Evolutionary conservation across 2,888 invertebrate species (phyloP).

Genomic region (Allolobophora icterica): DNA sequence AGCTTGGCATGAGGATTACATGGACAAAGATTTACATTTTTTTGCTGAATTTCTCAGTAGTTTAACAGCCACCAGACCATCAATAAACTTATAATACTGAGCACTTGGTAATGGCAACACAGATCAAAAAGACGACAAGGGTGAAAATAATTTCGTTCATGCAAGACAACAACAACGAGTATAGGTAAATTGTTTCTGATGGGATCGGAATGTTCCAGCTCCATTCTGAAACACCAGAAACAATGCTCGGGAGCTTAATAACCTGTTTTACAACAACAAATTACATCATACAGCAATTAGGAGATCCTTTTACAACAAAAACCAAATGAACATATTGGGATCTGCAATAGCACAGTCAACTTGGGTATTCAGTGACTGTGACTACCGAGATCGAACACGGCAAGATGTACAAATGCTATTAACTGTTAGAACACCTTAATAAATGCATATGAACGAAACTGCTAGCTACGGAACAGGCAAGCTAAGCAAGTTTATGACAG

Average conservation of each 20-base stretch:
- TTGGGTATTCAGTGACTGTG: neutral
- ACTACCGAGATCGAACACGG: neutral
- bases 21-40: neutral
- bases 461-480: neutral
- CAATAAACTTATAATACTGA: neutral
- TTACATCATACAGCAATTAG: neutral
- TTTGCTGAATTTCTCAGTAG: neutral
- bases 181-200: neutral
- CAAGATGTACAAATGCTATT: neutral
- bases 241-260: neutral
- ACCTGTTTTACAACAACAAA: neutral
- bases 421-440: neutral
- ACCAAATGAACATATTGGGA: neutral
- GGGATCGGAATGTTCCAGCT: neutral
- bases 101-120: neutral
- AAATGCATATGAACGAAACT: neutral
- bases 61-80: neutral
- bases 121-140: neutral
- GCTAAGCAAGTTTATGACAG: neutral
- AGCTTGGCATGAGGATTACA: neutral
- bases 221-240: neutral
- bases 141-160: neutral
- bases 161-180: neutral
- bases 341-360: neutral
- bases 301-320: neutral